Base-by-base conservation (phyloP, 2,113 vertebrate genomes). In the Orycteropus afer region DNA sequence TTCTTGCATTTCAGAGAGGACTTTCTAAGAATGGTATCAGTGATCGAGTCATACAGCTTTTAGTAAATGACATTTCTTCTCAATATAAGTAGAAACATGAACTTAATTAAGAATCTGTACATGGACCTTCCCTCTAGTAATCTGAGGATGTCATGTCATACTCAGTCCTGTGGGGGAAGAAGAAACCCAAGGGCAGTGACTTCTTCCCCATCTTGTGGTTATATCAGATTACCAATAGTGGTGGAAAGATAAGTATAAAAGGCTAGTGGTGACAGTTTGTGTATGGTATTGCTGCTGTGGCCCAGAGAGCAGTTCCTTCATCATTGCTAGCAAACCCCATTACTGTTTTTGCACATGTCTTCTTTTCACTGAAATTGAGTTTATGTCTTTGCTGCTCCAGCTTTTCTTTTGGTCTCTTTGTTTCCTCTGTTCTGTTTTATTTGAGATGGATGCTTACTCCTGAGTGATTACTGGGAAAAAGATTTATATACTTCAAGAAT, bases 1-100 rank as follows among this genome's bases (percentile, higher is more conserved):
- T 53, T 47, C 65, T 83, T 86, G 32, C 13, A 20, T 91, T 96
- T 88, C 45, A 93, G 69, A 80, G 76, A 67, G 47, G 82, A 76
- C 2, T 3, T 59, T 96, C 76, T 84, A 63, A 76, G 71, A n/a
- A 37, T 84, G 47, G 87, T 22, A 67, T 93, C 25, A 57, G 42
- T 84, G 76, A 91, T 83, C 61, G 89, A 95, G 55, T 76, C 61
- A 27, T 49, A 77, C 65, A 27, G 3, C 57, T 88, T 90, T 65
- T 49, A 37, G 29, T 82, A 81, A 86, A 92, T 95, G 29, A 83
- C 45, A 88, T 51, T 74, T 69, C 22, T 18, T 81, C 25, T 82
- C 82, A 78, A 20, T 74, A 71, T 3, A 40, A 79, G 49, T 40
- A 83, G 29, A 96, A 94, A 47, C 55, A 86, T 63, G 69, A 89